Evolutionary conservation across 2,113 vertebrate genomes (phyloP).

Genomic region (Pseudorasbora parva): DNA sequence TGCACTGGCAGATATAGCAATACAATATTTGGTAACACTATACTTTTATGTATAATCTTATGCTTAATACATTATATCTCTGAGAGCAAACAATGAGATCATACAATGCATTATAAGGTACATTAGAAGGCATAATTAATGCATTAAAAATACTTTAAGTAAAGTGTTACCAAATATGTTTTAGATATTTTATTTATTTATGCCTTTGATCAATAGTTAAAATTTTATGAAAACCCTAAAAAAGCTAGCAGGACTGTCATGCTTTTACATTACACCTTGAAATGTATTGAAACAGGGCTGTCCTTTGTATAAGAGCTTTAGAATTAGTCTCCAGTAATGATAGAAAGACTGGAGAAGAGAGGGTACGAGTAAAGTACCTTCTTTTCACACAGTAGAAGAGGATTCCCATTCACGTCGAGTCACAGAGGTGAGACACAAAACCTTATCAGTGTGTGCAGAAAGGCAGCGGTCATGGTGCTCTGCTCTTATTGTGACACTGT

Average conservation of each 20-base stretch:
- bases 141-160: too few species aligned
- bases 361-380: conserved; percentile 5
- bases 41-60: too few species aligned
- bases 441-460: conserved; percentile 6
- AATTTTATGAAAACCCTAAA: not conserved
- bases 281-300: not conserved
- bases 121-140: too few species aligned
- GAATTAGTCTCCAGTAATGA: not conserved
- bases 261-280: not conserved
- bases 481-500: conserved; percentile 37
- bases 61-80: too few species aligned
- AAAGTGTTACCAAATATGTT: too few species aligned
- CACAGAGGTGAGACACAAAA: conserved; percentile 15
- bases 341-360: not conserved
- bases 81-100: too few species aligned
- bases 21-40: too few species aligned
- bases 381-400: conserved; percentile 24
- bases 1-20: too few species aligned
- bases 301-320: not conserved
- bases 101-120: too few species aligned
- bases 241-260: not conserved
- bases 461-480: conserved; percentile 16
- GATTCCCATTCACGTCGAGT: conserved; percentile 15
- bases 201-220: too few species aligned
- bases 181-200: too few species aligned